phyloP scores from a whole-genome alignment of 2,113 vertebrate species.

The Erythrolamprus reginae region DNA sequence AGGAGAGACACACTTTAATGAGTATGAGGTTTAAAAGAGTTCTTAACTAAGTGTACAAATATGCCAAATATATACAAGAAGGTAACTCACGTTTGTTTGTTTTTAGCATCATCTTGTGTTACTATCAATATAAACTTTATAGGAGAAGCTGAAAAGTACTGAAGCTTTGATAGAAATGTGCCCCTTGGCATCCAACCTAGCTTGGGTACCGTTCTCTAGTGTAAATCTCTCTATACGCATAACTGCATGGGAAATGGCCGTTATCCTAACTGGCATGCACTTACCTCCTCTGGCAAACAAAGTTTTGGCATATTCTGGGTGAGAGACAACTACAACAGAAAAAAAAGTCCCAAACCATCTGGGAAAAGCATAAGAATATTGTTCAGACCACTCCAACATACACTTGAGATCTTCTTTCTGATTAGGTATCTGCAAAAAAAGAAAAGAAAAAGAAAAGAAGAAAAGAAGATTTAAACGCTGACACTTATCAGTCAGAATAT shows the following conservation, averaged over 20 bases:
- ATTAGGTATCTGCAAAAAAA: background rate
- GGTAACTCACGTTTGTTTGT: background rate
- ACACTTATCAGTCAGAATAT: too few species aligned
- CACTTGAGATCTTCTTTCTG: background rate
- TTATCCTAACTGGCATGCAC: background rate
- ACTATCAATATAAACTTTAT: background rate
- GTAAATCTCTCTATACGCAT: background rate
- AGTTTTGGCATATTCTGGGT: slow-evolving; percentile 39
- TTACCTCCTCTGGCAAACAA: slow-evolving; percentile 29
- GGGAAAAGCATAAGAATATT: slow-evolving; percentile 25
- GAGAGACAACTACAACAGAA: background rate
- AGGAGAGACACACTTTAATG: background rate
- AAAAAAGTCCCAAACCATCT: slow-evolving; percentile 27
- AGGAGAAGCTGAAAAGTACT: background rate
- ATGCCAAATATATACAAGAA: background rate
- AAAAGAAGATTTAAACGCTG: too few species aligned
- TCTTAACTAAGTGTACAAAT: background rate
- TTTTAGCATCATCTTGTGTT: background rate
- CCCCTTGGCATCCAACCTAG: background rate
- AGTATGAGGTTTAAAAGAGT: background rate
- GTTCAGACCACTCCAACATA: background rate
- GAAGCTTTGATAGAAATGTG: background rate
- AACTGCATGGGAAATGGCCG: background rate
- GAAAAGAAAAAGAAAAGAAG: background rate
- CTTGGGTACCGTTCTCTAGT: background rate